A percentile compares a stretch with the other conserved stretches of the same genome.
These are phyloP conservation scores for Philotrypesis tridentata DNA, from an alignment of 1,140 invertebrate genomes.

Conservation along the genomic window DNA sequence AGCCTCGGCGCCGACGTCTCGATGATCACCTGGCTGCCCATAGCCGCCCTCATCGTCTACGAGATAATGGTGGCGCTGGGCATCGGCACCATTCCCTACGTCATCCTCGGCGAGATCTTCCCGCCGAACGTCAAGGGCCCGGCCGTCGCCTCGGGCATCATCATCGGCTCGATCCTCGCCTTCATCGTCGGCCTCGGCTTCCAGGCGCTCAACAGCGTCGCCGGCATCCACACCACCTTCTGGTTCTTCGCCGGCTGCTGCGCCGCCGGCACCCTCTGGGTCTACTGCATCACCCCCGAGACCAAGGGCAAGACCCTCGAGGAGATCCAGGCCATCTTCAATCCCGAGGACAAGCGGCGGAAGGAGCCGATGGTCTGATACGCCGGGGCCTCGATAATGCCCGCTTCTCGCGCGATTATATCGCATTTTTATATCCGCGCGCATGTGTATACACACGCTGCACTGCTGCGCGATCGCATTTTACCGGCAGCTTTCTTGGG, in stretches of 20 bases:
- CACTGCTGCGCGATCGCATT: too few species aligned
- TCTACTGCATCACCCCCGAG: conserved; percentile 80
- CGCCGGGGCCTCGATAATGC: too few species aligned
- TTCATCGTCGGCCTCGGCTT: conserved; percentile 78
- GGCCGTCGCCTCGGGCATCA: conserved; percentile 67
- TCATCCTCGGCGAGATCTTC: conserved; percentile 77
- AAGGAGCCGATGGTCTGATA: too few species aligned
- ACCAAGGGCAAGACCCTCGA: conserved; percentile 83
- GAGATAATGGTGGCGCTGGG: conserved; percentile 68
- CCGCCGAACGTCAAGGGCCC: conserved; percentile 74
- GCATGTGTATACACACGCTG: too few species aligned
- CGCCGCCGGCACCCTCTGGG: conserved; percentile 74
- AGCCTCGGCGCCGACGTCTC: conserved; percentile 59
- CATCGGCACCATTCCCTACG: conserved; percentile 77
- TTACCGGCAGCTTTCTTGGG: too few species aligned
- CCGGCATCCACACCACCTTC: conserved; percentile 79
- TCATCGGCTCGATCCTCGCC: conserved; percentile 72
- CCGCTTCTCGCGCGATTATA: too few species aligned
- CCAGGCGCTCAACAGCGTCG: conserved; percentile 71
- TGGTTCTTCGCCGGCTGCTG: conserved; percentile 80
- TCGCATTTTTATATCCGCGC: too few species aligned
- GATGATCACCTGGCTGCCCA: conserved; percentile 63
- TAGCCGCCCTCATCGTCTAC: conserved; percentile 62
- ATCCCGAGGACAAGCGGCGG: conserved; percentile 47
- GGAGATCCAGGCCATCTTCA: conserved; percentile 76